Evolutionary conservation across 1,140 invertebrate species (phyloP).

Genomic region (Bursaphelenchus mucronatus): DNA sequence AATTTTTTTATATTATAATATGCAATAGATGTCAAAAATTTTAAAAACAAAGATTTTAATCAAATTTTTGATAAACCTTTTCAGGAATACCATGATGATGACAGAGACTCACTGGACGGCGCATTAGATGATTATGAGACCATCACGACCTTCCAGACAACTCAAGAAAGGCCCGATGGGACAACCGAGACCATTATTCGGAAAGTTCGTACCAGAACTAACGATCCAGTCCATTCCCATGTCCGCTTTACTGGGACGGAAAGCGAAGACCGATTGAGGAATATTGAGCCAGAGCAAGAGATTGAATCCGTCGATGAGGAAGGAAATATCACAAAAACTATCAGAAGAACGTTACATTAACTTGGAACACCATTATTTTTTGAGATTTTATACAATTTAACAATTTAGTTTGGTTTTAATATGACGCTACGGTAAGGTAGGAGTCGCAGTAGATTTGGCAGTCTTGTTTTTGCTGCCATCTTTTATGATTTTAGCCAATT

Average conservation of each 20-base stretch:
- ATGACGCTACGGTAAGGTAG: no score
- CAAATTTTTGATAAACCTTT: neutral
- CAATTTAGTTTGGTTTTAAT: no score
- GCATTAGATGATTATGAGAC: slow-evolving; percentile 47
- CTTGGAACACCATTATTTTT: no score
- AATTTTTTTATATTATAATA: no score
- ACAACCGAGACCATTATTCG: slow-evolving; percentile 54
- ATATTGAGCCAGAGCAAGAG: slow-evolving; percentile 36
- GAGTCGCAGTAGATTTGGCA: no score
- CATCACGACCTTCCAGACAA: slow-evolving; percentile 55
- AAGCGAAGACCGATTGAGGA: slow-evolving; percentile 45
- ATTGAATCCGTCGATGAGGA: slow-evolving; percentile 45
- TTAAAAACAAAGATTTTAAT: slow-evolving; percentile 2
- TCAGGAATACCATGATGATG: slow-evolving; percentile 36
- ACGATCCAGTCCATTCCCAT: slow-evolving; percentile 52
- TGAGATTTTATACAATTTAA: no score
- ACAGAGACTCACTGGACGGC: slow-evolving; percentile 49
- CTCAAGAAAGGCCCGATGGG: slow-evolving; percentile 45
- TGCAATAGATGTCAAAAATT: no score
- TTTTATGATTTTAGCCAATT: no score
- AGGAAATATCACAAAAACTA: slow-evolving; percentile 47
- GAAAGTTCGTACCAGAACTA: slow-evolving; percentile 49
- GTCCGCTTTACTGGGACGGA: slow-evolving; percentile 56
- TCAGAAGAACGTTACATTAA: slow-evolving; percentile 13
- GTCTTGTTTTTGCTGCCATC: no score